These are phyloP conservation scores for Halisarca cf. caerulea DNA, from an alignment of 37 sponge, comb jelly and placozoan species.

Conservation along the genomic window DNA sequence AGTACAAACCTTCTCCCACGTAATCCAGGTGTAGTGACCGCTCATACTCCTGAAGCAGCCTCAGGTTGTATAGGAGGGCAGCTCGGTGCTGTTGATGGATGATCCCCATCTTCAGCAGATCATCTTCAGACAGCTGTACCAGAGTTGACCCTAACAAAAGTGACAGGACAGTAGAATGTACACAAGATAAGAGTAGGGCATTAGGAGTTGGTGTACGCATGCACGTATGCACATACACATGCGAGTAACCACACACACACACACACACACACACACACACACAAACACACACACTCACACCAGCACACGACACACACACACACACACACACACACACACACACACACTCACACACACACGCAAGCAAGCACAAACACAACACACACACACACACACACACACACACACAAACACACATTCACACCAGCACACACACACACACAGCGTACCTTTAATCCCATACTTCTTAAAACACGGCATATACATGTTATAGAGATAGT, in stretches of 20 bases:
- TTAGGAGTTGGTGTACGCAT: no score
- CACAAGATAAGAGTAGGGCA: no score
- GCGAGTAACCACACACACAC: not conserved
- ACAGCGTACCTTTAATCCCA: not conserved
- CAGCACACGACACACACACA: constrained; percentile 12
- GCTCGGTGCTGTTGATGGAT: not conserved
- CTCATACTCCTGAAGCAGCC: constrained; percentile 3
- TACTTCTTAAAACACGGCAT: not conserved
- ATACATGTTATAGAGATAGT: not conserved
- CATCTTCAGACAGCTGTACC: not conserved
- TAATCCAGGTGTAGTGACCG: not conserved
- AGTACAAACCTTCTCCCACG: not conserved
- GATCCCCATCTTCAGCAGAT: not conserved
- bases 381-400: constrained; percentile 33
- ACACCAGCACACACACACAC: constrained; percentile 34
- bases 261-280: constrained; percentile 22
- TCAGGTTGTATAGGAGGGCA: not conserved
- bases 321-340: constrained; percentile 26
- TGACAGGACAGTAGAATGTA: not conserved
- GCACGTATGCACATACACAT: not conserved
- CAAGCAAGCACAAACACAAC: not conserved
- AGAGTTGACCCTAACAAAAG: not conserved
- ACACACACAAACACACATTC: constrained; percentile 24
- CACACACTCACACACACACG: constrained; percentile 20
- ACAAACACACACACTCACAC: constrained; percentile 18